These are phyloP conservation scores for Cacatua alba DNA, from an alignment of 2,113 vertebrate genomes.

Conservation along the genomic window DNA sequence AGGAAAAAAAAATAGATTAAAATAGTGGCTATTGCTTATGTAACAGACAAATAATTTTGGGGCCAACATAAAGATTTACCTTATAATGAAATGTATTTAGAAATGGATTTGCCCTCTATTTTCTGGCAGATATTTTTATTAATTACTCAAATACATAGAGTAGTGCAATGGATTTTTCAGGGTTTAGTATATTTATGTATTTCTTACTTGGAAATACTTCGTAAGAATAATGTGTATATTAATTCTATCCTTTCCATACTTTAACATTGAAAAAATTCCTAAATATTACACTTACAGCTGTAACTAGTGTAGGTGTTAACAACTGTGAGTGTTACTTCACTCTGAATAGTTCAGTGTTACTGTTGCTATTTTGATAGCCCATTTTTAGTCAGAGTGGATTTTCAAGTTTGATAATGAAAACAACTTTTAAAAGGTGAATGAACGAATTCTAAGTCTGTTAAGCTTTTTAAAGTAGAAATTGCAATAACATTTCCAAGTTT, in stretches of 20 bases:
- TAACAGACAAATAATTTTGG: background rate
- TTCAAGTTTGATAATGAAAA: background rate
- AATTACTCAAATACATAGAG: background rate
- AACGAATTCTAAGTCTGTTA: background rate
- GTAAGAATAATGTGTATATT: background rate
- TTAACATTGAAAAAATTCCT: background rate
- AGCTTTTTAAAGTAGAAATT: background rate
- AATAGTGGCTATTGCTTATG: background rate
- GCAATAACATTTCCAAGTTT: background rate
- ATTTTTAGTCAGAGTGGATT: background rate
- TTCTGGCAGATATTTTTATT: background rate
- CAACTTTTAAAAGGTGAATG: background rate
- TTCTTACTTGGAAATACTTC: background rate
- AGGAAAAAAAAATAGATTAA: background rate
- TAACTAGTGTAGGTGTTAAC: background rate
- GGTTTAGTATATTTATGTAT: background rate
- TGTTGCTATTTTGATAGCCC: background rate
- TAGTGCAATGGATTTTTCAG: background rate
- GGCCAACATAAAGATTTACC: background rate
- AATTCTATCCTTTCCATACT: background rate
- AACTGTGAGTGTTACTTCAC: background rate
- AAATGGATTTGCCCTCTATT: background rate
- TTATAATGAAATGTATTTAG: background rate
- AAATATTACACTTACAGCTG: background rate
- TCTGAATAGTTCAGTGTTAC: background rate